Evolutionary conservation across 64 coral and sea anemone species (phyloP).

Genomic region (Astreopora myriophthalma): DNA sequence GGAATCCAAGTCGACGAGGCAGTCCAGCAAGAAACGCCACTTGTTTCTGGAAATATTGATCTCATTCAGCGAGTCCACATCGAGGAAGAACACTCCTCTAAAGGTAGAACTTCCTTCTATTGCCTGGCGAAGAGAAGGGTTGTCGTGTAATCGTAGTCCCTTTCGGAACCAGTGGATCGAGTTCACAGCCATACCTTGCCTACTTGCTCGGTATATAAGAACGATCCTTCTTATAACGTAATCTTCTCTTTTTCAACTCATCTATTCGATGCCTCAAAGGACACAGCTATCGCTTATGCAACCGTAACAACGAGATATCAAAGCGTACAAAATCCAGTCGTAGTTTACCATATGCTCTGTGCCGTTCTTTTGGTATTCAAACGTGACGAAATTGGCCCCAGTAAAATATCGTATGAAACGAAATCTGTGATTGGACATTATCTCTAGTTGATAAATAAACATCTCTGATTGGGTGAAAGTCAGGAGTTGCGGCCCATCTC

Average conservation of each 20-base stretch:
- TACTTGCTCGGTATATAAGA: neutral
- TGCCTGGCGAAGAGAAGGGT: slow-evolving; percentile 63
- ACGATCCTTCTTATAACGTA: neutral
- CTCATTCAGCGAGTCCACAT: slow-evolving; percentile 43
- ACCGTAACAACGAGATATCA: too few relatives aligned
- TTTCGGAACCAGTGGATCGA: slow-evolving; percentile 91
- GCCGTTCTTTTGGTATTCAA: neutral
- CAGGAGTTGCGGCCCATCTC: neutral
- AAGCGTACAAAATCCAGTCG: too few relatives aligned
- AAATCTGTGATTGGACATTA: neutral
- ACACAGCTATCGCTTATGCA: neutral
- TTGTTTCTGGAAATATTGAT: slow-evolving; percentile 66
- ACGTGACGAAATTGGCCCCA: neutral
- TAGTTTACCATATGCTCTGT: too few relatives aligned
- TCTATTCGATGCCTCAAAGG: neutral
- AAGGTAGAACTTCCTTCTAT: slow-evolving; percentile 81
- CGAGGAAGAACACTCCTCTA: slow-evolving; percentile 82
- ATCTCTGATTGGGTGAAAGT: neutral
- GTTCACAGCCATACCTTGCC: slow-evolving; percentile 6
- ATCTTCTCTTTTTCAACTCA: neutral
- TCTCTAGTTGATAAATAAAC: neutral
- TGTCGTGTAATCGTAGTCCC: slow-evolving; percentile 85
- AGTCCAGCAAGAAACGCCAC: slow-evolving; percentile 84
- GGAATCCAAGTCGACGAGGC: slow-evolving; percentile 68
- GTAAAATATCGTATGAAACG: neutral